These are phyloP conservation scores for Cottoperca gobio DNA, from an alignment of 2,797 vertebrate genomes.

Conservation along the genomic window DNA sequence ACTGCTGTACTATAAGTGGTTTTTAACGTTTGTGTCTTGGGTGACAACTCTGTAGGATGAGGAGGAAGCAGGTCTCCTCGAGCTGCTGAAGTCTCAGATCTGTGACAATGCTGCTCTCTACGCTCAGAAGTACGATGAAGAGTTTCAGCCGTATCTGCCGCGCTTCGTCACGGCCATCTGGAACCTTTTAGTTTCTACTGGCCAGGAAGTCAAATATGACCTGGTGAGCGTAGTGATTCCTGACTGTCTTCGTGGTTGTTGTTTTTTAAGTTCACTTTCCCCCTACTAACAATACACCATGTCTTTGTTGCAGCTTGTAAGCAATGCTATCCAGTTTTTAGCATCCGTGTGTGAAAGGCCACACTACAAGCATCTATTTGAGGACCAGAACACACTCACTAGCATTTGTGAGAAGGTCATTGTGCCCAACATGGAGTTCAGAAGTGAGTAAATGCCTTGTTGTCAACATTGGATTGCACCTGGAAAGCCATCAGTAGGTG, in stretches of 20 bases:
- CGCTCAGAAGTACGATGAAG: slow-evolving; percentile 98
- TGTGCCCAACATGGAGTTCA: slow-evolving; percentile 99
- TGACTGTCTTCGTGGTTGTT: neutral
- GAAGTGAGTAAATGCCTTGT: slow-evolving; percentile 87
- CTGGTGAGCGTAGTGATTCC: slow-evolving; percentile 86
- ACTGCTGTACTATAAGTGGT: neutral
- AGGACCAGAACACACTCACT: slow-evolving; percentile 96
- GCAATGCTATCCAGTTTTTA: slow-evolving; percentile 99
- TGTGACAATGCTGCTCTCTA: slow-evolving; percentile 99
- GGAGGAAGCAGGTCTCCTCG: slow-evolving; percentile 96
- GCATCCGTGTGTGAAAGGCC: slow-evolving; percentile 98
- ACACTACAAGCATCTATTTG: slow-evolving; percentile 98
- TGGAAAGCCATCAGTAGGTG: neutral
- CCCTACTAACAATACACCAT: slow-evolving; percentile 5
- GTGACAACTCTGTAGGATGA: slow-evolving; percentile 88
- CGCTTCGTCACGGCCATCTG: slow-evolving; percentile 98
- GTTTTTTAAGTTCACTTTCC: neutral
- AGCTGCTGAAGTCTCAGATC: slow-evolving; percentile 97
- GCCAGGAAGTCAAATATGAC: slow-evolving; percentile 98
- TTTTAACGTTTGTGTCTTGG: neutral
- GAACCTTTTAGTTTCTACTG: slow-evolving; percentile 97
- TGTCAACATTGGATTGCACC: neutral
- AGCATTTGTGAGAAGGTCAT: slow-evolving; percentile 99
- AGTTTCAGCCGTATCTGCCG: slow-evolving; percentile 96
- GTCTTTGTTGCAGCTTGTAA: slow-evolving; percentile 90